Base-by-base conservation (phyloP, 2,888 invertebrate genomes). In the Drosophila setosimentum region DNA sequence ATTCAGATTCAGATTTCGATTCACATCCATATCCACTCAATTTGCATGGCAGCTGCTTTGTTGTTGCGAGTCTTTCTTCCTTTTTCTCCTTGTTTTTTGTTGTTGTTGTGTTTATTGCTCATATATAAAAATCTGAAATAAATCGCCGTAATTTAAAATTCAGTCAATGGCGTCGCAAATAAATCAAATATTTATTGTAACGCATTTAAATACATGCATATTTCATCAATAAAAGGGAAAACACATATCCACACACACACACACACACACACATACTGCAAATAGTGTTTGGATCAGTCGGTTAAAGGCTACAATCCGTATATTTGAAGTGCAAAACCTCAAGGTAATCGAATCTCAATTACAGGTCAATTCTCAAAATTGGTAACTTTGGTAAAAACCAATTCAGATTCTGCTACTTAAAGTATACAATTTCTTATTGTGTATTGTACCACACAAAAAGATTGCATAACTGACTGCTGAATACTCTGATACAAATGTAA, bases 131-230 rank as follows among this genome's bases (percentile, higher is more conserved):
- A 81, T 87, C 73, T 67, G 85, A 78, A 78, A 87, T 87, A 87
- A 85, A 85, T 85, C 83, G 84, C 45, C 68, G 83, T 83, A 80
- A 84, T 85, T 83, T 87, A 76, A 87, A 85, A 85, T 85, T 84
- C 85, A 85, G 87, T 87, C 85, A 85, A 76, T 84, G 87, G 87
- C 84, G 87, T 84, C 70, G 87, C 85, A 85, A 85, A 85, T 85
- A 85, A 85, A 85, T 85, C 85, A 85, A 84, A 85, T 80, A 84
- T 85, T 83, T 87, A 85, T 84, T 87, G 85, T 83, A 85, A 85
- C 87, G 85, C 84, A 85, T 85, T 85, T 87, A 84, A 85, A 75
- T 78, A 70, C 82, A 85, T 85, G 76, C 77, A 85, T 85, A 87
- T 84, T 85, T 85, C 80, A 85, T 79, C 72, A 68, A 74, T 45